These are phyloP conservation scores for Aspidoscelis tigris DNA, from an alignment of 2,113 vertebrate species.

Conservation along the genomic window DNA sequence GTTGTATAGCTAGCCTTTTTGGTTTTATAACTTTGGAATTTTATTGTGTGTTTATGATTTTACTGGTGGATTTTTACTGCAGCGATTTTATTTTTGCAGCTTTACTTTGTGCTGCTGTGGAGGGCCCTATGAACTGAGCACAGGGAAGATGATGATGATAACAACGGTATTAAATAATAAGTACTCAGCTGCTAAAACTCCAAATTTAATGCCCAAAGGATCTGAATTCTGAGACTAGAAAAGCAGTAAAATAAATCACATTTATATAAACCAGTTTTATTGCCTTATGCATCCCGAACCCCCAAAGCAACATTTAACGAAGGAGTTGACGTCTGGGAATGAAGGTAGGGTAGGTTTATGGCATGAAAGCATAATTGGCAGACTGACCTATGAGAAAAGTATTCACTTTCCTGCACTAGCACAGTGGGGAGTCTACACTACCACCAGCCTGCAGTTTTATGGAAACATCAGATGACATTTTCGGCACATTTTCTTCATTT, in stretches of 20 bases:
- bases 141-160: background rate
- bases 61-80: background rate
- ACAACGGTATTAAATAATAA: background rate
- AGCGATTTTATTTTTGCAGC: slow-evolving; percentile 6
- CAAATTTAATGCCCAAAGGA: slow-evolving; percentile 7
- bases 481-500: background rate
- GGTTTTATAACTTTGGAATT: background rate
- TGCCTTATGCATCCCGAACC: background rate
- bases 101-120: background rate
- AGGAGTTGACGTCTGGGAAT: background rate
- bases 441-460: background rate
- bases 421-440: background rate
- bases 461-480: background rate
- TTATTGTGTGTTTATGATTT: slow-evolving; percentile 14
- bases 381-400: background rate
- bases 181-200: background rate
- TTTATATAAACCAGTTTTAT: slow-evolving; percentile 9
- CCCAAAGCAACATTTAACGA: background rate
- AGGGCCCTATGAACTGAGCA: background rate
- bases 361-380: background rate
- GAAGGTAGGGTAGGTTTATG: background rate
- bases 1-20: background rate
- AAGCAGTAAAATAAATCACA: slow-evolving; percentile 5
- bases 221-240: background rate
- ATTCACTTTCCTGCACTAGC: background rate